A percentile compares a stretch with the other conserved stretches of the same genome.
Conservation (phyloP, 37 sponge, comb jelly and placozoan species). For the Beroe forskalii region DNA sequence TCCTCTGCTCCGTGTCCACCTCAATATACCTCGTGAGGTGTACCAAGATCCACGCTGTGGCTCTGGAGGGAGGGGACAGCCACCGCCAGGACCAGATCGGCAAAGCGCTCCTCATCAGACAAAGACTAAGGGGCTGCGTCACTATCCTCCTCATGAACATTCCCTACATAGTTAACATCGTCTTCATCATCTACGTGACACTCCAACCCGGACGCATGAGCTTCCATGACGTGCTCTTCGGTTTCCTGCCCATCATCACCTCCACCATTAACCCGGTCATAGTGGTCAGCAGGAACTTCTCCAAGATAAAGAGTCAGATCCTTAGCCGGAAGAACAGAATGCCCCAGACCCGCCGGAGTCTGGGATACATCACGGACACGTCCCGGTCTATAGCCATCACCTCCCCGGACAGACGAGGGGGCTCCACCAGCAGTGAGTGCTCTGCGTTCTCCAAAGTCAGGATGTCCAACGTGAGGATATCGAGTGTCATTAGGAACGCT, state of each 20-base stretch:
- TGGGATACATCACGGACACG: background rate
- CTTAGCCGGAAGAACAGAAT: background rate
- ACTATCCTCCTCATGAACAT: constrained; percentile 58
- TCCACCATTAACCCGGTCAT: constrained; percentile 33
- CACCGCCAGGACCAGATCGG: background rate
- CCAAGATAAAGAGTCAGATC: background rate
- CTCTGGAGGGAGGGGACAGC: background rate
- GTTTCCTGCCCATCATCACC: constrained; percentile 44
- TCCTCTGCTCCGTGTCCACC: background rate
- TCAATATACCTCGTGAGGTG: constrained; percentile 17
- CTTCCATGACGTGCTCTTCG: constrained; percentile 25
- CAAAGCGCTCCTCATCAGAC: background rate
- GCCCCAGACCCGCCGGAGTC: background rate
- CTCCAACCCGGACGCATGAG: background rate
- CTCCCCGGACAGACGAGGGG: background rate
- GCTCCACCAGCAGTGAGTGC: background rate
- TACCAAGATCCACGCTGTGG: background rate
- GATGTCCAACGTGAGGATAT: background rate
- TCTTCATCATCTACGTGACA: background rate
- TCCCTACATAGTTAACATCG: background rate
- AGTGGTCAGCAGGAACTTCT: constrained; percentile 23
- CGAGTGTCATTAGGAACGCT: background rate
- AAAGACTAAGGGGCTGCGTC: constrained; percentile 20
- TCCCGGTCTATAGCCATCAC: background rate
- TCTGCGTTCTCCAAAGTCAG: too few relatives aligned